phyloP scores from a whole-genome alignment of 2,888 invertebrate species.

The Ischnura elegans region DNA sequence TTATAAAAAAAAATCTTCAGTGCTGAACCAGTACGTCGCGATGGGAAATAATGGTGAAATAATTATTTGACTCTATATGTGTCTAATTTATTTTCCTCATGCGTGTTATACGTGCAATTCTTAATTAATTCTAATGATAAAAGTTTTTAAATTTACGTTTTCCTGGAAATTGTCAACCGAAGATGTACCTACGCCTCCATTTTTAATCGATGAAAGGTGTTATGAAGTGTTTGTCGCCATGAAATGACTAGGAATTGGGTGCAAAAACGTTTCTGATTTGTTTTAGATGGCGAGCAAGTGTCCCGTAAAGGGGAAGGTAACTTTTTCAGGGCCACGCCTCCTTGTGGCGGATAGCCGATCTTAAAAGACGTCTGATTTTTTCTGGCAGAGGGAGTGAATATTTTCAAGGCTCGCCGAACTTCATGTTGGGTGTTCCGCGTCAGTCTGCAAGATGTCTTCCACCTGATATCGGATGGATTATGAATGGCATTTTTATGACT shows the following conservation, averaged over 20 bases:
- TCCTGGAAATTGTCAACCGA: too few species aligned
- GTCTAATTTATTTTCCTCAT: too few species aligned
- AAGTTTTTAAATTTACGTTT: too few species aligned
- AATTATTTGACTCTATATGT: too few species aligned
- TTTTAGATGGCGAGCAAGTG: neutral
- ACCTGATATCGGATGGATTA: conserved; percentile 54
- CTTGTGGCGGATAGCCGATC: conserved; percentile 51
- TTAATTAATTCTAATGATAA: too few species aligned
- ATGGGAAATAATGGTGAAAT: too few species aligned
- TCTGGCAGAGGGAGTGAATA: conserved; percentile 49
- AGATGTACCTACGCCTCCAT: too few species aligned
- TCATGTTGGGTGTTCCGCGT: conserved; percentile 54
- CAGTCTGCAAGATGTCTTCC: conserved; percentile 26
- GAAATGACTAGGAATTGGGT: neutral
- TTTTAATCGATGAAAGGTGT: neutral
- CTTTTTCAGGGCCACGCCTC: neutral
- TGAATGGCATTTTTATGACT: conserved; percentile 54
- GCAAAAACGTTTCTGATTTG: neutral
- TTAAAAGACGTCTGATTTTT: neutral
- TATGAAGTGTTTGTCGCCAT: neutral
- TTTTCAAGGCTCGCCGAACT: conserved; percentile 58
- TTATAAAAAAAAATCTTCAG: too few species aligned
- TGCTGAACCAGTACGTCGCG: too few species aligned
- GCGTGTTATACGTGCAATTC: too few species aligned
- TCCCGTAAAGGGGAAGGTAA: neutral